Evolutionary conservation across 2,888 invertebrate genomes (phyloP).

Genomic region (Keiferia lycopersicella): DNA sequence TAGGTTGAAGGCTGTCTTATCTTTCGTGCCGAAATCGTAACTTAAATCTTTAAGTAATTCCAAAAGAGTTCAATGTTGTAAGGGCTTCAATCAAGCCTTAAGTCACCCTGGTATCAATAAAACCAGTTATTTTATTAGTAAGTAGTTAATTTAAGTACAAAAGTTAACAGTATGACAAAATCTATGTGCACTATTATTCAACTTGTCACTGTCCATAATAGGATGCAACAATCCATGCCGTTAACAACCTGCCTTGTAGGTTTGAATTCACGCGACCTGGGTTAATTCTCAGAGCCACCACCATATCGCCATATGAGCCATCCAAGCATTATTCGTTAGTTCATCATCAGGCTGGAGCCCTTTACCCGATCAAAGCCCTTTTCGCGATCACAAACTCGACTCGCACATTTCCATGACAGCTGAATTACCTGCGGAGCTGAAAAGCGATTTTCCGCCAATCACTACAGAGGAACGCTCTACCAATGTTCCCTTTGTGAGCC

Average conservation of each 20-base stretch:
- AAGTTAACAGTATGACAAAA: no score
- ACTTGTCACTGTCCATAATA: no score
- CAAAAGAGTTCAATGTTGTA: not conserved
- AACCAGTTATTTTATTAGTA: no score
- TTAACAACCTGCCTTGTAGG: no score
- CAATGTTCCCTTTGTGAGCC: slow-evolving; percentile 8
- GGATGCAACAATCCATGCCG: no score
- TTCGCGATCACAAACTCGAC: slow-evolving; percentile 8
- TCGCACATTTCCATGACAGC: slow-evolving; percentile 8
- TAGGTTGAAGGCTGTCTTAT: not conserved
- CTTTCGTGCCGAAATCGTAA: not conserved
- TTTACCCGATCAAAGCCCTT: not conserved
- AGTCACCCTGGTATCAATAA: no score
- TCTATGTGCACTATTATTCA: no score
- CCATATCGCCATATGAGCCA: no score
- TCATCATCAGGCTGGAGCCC: not conserved
- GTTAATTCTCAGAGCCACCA: no score
- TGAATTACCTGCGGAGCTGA: slow-evolving; percentile 8
- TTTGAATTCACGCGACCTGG: no score
- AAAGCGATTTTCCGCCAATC: slow-evolving; percentile 9
- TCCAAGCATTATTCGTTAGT: not conserved
- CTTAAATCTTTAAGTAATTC: not conserved
- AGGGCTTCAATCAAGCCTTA: no score
- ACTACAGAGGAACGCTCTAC: slow-evolving; percentile 3
- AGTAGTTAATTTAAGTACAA: no score